These are phyloP conservation scores for Sinodicranocentrus sp. DNA, from an alignment of 2,888 invertebrate species.

Conservation along the genomic window DNA sequence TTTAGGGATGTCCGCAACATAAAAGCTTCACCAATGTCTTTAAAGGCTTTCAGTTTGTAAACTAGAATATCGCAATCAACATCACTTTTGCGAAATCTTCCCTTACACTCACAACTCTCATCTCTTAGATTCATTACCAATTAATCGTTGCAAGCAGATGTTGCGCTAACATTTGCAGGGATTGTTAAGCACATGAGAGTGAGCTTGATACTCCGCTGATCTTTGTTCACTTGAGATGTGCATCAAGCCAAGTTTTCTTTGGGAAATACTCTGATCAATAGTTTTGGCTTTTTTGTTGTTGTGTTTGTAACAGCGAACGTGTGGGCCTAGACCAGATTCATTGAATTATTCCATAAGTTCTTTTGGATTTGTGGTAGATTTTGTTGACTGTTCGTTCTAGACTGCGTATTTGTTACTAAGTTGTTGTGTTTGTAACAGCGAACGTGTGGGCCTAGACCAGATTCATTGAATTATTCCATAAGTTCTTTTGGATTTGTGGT, in stretches of 20 bases:
- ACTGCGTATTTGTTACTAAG: too few relatives aligned
- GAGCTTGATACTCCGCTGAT: background rate
- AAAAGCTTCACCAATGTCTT: slow-evolving; percentile 57
- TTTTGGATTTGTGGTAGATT: too few relatives aligned
- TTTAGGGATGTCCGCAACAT: slow-evolving; percentile 58
- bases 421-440: background rate
- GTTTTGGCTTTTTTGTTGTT: background rate
- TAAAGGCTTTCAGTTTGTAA: slow-evolving; percentile 55
- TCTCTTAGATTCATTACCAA: background rate
- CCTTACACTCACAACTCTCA: background rate
- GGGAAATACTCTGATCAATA: background rate
- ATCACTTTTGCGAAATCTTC: slow-evolving; percentile 54
- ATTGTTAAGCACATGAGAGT: too few relatives aligned
- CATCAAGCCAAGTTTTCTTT: background rate
- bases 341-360: too few relatives aligned
- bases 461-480: too few relatives aligned
- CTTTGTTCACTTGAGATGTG: background rate
- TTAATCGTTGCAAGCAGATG: background rate
- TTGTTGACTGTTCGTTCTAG: too few relatives aligned
- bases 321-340: too few relatives aligned
- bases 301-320: background rate
- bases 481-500: too few relatives aligned
- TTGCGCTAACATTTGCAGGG: too few relatives aligned
- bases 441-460: too few relatives aligned
- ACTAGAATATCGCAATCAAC: slow-evolving; percentile 66